A percentile compares a stretch with the other conserved stretches of the same genome.
Conservation (phyloP, 2,888 invertebrate species). For the Polietes domitor region DNA sequence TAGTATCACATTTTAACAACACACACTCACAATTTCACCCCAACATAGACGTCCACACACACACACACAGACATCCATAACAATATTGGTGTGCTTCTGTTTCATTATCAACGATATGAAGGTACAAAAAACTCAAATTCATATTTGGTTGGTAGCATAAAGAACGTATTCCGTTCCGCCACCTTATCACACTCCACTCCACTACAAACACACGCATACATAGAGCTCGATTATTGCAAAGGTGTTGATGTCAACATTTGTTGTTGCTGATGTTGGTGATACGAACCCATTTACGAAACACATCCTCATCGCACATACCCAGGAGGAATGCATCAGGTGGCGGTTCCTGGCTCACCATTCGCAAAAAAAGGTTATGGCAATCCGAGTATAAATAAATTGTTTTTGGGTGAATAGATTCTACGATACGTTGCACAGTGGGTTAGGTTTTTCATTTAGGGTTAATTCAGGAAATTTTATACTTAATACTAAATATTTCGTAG, state of each 20-base stretch:
- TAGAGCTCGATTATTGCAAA: slow-evolving; percentile 26
- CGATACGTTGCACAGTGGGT: not conserved
- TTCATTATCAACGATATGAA: not conserved
- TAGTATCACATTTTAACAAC: slow-evolving; percentile 41
- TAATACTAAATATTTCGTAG: too few species aligned
- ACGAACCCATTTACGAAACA: not conserved
- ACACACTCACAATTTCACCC: not conserved
- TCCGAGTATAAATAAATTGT: slow-evolving; percentile 48
- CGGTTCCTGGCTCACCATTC: slow-evolving; percentile 42
- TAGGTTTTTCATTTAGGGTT: too few species aligned
- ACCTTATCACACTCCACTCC: not conserved
- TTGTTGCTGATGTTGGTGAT: slow-evolving; percentile 41
- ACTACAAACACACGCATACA: not conserved
- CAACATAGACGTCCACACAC: not conserved
- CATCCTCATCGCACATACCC: slow-evolving; percentile 1
- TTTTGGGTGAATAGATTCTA: slow-evolving; percentile 40
- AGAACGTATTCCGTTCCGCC: not conserved
- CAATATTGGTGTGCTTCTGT: not conserved
- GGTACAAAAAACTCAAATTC: not conserved
- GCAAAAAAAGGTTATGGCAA: slow-evolving; percentile 12
- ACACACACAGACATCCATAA: not conserved
- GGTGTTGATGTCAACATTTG: slow-evolving; percentile 63
- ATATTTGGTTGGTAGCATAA: not conserved
- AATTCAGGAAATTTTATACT: too few species aligned
- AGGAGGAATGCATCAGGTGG: slow-evolving; percentile 64